Conservation (phyloP, 2,113 vertebrate species). For the Diphyllodes magnificus region DNA sequence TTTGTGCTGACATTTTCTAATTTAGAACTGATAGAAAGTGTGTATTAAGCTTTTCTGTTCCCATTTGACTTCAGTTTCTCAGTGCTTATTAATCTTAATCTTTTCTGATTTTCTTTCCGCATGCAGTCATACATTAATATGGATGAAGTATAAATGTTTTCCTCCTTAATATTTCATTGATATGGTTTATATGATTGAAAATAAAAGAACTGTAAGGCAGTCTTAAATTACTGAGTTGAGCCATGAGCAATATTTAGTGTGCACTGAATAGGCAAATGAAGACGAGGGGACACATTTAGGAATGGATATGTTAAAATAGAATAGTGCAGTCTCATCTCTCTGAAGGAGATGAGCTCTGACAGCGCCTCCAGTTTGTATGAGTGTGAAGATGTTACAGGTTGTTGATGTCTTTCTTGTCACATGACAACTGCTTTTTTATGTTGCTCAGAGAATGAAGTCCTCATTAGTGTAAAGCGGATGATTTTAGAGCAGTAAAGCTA, state of each 20-base stretch:
- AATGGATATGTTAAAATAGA: not conserved
- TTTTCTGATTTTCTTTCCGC: not conserved
- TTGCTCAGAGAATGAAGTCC: constrained; percentile 59
- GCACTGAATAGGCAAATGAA: not conserved
- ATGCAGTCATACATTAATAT: not conserved
- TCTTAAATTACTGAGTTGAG: not conserved
- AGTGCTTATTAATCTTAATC: not conserved
- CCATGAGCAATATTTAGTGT: not conserved
- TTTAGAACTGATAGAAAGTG: not conserved
- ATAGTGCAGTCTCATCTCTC: not conserved
- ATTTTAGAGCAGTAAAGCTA: constrained; percentile 30
- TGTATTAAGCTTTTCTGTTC: not conserved
- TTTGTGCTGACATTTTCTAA: not conserved
- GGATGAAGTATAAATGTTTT: not conserved
- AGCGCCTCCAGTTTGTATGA: not conserved
- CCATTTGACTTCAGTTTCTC: constrained; percentile 12
- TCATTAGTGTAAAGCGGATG: constrained; percentile 46
- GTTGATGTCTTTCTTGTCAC: constrained; percentile 77
- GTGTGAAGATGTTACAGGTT: constrained; percentile 41
- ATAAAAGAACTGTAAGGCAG: not conserved
- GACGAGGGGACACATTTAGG: not conserved
- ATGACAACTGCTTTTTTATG: constrained; percentile 70
- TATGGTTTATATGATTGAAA: not conserved
- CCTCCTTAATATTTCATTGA: not conserved
- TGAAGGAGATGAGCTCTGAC: not conserved